phyloP scores from a whole-genome alignment of 2,797 vertebrate genomes.

The Carduelis carduelis region DNA sequence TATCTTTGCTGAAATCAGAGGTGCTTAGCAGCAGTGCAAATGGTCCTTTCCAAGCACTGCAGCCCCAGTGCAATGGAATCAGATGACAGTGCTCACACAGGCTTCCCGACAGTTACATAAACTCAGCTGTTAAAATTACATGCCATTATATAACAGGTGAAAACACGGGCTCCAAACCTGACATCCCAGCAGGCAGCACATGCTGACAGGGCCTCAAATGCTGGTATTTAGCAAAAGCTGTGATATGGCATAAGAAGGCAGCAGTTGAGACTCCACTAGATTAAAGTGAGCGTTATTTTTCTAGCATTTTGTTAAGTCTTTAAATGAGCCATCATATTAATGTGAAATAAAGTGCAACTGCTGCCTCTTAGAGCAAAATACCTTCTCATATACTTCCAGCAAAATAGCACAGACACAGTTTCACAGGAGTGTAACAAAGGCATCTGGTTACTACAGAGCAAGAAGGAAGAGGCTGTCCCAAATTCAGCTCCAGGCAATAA shows the following conservation, averaged over 20 bases:
- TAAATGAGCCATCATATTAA: not conserved
- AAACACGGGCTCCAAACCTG: slow-evolving; percentile 42
- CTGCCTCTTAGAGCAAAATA: not conserved
- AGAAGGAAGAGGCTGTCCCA: not conserved
- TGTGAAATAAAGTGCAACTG: not conserved
- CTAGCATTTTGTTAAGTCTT: not conserved
- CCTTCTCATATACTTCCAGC: not conserved
- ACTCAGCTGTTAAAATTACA: slow-evolving; percentile 48
- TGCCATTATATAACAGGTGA: slow-evolving; percentile 41
- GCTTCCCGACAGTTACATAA: slow-evolving; percentile 16
- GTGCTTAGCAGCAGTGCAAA: not conserved
- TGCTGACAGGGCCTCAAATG: not conserved
- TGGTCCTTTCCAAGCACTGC: not conserved
- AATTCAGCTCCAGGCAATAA: not conserved
- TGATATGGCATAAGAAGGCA: not conserved
- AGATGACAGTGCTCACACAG: not conserved
- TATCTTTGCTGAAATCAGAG: not conserved
- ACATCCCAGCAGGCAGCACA: not conserved
- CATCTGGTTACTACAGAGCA: not conserved
- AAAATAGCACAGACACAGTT: not conserved
- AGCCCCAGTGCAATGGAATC: not conserved
- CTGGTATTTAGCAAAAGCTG: not conserved
- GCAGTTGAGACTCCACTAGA: not conserved
- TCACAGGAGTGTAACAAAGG: not conserved
- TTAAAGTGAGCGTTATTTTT: not conserved